Evolutionary conservation across 2,113 vertebrate genomes (phyloP).

Genomic region (Osmerus mordax): DNA sequence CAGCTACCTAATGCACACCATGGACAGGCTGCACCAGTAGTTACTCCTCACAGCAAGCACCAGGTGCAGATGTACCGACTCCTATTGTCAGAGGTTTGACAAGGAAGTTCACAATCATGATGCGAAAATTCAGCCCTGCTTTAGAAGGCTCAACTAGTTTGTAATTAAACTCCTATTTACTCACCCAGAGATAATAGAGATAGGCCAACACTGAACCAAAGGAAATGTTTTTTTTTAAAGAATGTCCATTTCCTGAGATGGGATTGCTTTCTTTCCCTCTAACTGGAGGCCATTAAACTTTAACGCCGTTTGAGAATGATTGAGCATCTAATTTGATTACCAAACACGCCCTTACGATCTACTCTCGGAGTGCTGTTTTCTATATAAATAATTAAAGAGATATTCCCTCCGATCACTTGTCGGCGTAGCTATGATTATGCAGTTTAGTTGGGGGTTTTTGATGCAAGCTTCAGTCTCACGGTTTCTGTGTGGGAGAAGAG

Average conservation of each 20-base stretch:
- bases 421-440: background rate
- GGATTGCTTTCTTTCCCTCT: conserved; percentile 50
- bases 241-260: conserved; percentile 40
- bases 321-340: conserved; percentile 63
- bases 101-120: background rate
- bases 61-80: too few relatives aligned
- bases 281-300: conserved; percentile 55
- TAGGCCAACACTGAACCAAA: conserved; percentile 23
- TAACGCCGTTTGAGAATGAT: conserved; percentile 63
- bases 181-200: background rate
- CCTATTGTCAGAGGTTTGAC: background rate
- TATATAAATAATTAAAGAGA: conserved; percentile 18
- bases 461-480: too few relatives aligned
- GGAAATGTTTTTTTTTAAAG: conserved; percentile 12
- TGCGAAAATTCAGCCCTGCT: too few relatives aligned
- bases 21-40: too few relatives aligned
- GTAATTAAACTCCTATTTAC: background rate
- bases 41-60: too few relatives aligned
- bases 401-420: conserved; percentile 4
- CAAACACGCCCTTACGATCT: conserved; percentile 12
- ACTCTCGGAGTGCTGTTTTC: background rate
- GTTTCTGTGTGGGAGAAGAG: too few relatives aligned
- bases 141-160: background rate
- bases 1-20: too few relatives aligned
- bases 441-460: too few relatives aligned